A percentile compares a stretch with the other conserved stretches of the same genome.
Evolutionary conservation across 2,797 vertebrate species (phyloP).

Genomic region (Lycodopsis pacificus): DNA sequence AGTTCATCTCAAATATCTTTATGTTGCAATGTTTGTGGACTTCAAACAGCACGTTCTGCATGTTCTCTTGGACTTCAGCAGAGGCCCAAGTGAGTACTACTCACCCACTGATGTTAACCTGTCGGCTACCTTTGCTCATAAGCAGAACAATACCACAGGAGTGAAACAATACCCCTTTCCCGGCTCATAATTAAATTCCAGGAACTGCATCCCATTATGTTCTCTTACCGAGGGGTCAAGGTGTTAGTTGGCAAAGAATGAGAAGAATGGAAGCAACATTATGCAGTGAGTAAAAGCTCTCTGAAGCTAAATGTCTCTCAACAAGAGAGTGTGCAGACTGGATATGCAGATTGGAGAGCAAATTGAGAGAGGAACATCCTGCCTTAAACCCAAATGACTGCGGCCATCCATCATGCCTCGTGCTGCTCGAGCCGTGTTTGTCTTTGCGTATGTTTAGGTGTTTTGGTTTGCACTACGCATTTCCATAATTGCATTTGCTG

Average conservation of each 20-base stretch:
- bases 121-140: not conserved
- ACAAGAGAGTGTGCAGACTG: constrained; percentile 34
- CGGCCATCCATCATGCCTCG: constrained; percentile 72
- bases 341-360: constrained; percentile 75
- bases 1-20: no score
- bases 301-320: constrained; percentile 42
- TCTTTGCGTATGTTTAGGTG: constrained; percentile 73
- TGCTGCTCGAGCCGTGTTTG: constrained; percentile 57
- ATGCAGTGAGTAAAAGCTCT: constrained; percentile 47
- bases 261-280: constrained; percentile 46
- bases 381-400: constrained; percentile 74
- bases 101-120: no score
- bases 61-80: no score
- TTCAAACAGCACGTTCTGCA: no score
- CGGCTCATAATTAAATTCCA: constrained; percentile 60
- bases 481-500: constrained; percentile 84
- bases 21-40: no score
- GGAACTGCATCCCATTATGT: constrained; percentile 47
- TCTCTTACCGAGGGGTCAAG: constrained; percentile 30
- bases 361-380: constrained; percentile 78
- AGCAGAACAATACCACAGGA: constrained; percentile 29
- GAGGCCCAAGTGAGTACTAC: no score
- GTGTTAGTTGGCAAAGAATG: constrained; percentile 45
- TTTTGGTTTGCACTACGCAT: constrained; percentile 69
- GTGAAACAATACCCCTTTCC: constrained; percentile 29